phyloP scores from a whole-genome alignment of 2,113 vertebrate genomes.

The Rhabdornis inornatus region DNA sequence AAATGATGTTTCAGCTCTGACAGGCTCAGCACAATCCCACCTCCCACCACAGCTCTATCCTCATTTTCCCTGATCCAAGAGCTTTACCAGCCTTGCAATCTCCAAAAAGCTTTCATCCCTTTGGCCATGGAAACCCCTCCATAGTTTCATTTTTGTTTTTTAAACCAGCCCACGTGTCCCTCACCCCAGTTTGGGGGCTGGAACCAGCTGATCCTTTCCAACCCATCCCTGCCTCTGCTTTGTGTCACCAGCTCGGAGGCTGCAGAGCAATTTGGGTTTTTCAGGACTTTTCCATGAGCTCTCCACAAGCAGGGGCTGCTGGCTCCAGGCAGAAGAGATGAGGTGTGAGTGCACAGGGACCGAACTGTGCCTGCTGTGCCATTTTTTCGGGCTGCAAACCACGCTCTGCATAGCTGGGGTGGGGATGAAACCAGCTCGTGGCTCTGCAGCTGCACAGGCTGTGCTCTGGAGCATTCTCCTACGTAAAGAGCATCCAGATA shows the following conservation, averaged over 20 bases:
- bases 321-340: conserved; percentile 6
- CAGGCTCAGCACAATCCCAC: accelerated
- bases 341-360: not conserved
- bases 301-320: not conserved
- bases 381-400: not conserved
- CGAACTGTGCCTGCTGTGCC: not conserved
- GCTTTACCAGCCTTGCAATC: not conserved
- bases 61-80: not conserved
- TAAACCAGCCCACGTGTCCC: not conserved
- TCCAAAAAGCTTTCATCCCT: not conserved
- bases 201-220: not conserved
- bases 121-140: not conserved
- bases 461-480: not conserved
- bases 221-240: accelerated
- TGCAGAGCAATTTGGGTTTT: not conserved
- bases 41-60: not conserved
- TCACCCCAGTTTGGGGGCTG: accelerated
- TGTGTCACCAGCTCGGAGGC: not conserved
- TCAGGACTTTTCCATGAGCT: not conserved
- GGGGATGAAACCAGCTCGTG: not conserved
- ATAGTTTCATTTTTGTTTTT: not conserved
- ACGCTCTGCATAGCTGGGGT: not conserved
- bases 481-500: conserved; percentile 7
- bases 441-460: conserved; percentile 36
- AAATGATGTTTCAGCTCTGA: accelerated